Evolutionary conservation across 1,140 invertebrate genomes (phyloP), one percentile per base, ranked within the genome.

Genomic region (Sminthurinus signatus): DNA sequence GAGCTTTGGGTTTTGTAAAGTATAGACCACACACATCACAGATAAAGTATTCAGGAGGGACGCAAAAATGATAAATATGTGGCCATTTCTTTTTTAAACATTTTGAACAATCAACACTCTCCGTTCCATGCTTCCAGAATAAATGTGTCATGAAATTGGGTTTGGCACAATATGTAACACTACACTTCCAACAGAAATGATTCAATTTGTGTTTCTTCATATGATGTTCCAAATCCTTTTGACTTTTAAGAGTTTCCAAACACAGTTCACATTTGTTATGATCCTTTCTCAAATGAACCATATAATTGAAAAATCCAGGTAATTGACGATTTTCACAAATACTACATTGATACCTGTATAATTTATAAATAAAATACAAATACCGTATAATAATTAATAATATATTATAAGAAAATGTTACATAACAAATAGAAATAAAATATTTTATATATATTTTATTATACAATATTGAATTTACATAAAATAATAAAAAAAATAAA

Each of bases 101-200:
- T 73, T 83, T 85, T 75, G 89, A 89, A 75, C 89, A 93, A 3
- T 86, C 76, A 1, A 88, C 84, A 78, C 88, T 90, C 74, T 91
- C 88, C 3, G 88, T 91, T 15, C 88, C 88, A 75, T 93, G 89
- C 75, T 93, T 92, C 89, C 89, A 93, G 74, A 90, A 91, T 42
- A 91, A 76, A 79, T 93, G 89, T 73, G 88, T 89, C 36, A 85
- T 89, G 54, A 91, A 91, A 72, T 91, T 88, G 42, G 85, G 85
- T 75, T 91, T 90, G 75, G 89, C 90, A 56, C 87, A 81, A 75
- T 91, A 92, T 3, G 88, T 84, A 67, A 91, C 88, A 27, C 85
- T 86, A 76, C 89, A 91, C 42, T 87, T 83, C 75, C 90, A 91
- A 74, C 89, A 92, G 21, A 89, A 75, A 76, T 91, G 88, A 76